Conservation (phyloP, 2,797 vertebrate genomes). For the Molossus alvarezi region DNA sequence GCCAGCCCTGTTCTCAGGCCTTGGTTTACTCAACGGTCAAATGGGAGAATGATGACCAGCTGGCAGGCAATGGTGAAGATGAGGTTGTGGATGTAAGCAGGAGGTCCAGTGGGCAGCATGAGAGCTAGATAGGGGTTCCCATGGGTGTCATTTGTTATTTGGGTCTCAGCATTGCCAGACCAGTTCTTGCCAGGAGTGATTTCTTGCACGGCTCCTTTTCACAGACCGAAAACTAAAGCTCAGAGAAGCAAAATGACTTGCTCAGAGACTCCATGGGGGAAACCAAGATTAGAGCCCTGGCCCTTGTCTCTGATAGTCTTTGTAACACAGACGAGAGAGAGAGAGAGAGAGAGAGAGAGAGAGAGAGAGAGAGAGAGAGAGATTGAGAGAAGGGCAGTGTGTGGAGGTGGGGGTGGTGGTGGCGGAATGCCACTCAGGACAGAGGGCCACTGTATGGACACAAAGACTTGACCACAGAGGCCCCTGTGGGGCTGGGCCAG, state of each 20-base stretch:
- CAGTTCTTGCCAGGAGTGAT: not conserved
- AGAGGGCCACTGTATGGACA: constrained; percentile 82
- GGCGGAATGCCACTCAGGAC: constrained; percentile 47
- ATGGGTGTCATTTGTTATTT: not conserved
- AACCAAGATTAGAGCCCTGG: constrained; percentile 56
- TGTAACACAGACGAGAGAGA: not conserved
- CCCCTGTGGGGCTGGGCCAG: constrained; percentile 46
- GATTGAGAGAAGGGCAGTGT: not conserved
- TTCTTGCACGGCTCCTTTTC: not conserved
- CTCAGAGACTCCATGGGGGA: not conserved
- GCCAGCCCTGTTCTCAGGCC: not conserved
- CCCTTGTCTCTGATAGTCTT: constrained; percentile 53
- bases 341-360: not conserved
- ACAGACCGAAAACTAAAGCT: not conserved
- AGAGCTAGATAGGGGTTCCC: not conserved
- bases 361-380: not conserved
- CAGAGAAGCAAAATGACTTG: constrained; percentile 43
- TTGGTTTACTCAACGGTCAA: constrained; percentile 19
- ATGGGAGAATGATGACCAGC: not conserved
- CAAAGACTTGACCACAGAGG: constrained; percentile 75
- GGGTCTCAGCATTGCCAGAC: not conserved
- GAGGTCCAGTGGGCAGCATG: not conserved
- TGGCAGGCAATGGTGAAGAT: not conserved
- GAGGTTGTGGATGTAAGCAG: not conserved
- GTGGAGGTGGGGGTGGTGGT: not conserved